Base-by-base conservation (phyloP, 2,888 invertebrate genomes). In the Myopa testacea region DNA sequence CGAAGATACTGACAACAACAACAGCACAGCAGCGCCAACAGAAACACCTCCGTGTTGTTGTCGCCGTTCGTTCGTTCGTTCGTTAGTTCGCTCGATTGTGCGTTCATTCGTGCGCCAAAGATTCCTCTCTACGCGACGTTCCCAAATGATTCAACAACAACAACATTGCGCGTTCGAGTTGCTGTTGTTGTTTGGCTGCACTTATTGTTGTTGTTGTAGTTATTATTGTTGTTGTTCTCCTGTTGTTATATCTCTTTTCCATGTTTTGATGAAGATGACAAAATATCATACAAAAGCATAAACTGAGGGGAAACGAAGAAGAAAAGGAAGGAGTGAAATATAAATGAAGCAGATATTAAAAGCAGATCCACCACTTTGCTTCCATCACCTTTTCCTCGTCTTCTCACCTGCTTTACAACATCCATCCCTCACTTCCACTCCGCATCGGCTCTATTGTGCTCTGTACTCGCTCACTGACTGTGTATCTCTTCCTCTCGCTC, bases 201-300 rank as follows among this genome's bases (percentile, higher is more conserved):
- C 4, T 58, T 34, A 16, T 58, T 71, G 71, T 40, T 40, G 73
- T 62, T 60, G 5, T 63, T 69, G 10, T 65, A 26, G 26, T 26
- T 67, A 37, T 58, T 34, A 16, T 58, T 71, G 71, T 40, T 40
- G 73, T 73, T 60, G 6, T 63, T 69, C 3, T 65, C 16, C 3
- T 55, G 26, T 55, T 10, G 3, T 65, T 6, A 14, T 65, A 3
- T 65, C 1, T 3, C 65, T 34, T 34, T 65, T 63, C 6, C 19
- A 38, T 60, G 40, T 75, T 69, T 60, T 69, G 69, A 60, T 69
- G 75, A 75, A 75, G 69, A 75, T 75, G 75, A 68, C 75, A 75
- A 75, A 75, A 75, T 75, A 75, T 75, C 58, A 69, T n/a, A 34
- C 60, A 60, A 58, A 74, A 65, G 55, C 67, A 67, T 75, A 68